Base-by-base conservation (phyloP, 1,140 invertebrate genomes). In the Lepidurus apus region DNA sequence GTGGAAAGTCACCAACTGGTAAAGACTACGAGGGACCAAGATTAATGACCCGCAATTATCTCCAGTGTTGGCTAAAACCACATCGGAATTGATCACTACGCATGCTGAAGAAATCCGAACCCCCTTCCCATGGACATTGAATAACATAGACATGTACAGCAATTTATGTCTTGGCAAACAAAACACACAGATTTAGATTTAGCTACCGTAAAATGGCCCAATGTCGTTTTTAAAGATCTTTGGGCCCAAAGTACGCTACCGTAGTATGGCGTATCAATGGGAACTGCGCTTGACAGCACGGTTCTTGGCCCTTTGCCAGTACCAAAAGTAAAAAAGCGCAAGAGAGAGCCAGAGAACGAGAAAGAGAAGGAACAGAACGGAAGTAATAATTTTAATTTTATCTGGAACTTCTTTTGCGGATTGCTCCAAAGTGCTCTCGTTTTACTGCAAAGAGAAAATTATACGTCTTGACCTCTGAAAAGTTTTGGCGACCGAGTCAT, bases 111-210 rank as follows among this genome's bases (percentile, higher is more conserved):
- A 65, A 11, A 65, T 65, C 53, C 53, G 53, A 65, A 21, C 4
- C 3, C 34, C 34, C 34, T 4, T 34, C 34, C 34, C 34, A 65
- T 4, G 21, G 53, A 21, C 17, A 65, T 21, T 13, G 17, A 21
- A 13, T 65, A 7, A 21, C 53, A 65, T 21, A n/a, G 53, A 65
- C 53, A 21, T n/a, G 53, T 21, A 13, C 21, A 65, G 21, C 21
- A 65, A 65, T 65, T 21, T n/a, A 65, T 65, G 53, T 65, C 17
- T 65, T 7, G 53, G 53, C 53, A 65, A 65, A 65, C 53, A 65
- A 21, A 65, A 34, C 3, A 34, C 34, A 34, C 34, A 4, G 34
- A 21, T 65, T 65, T 65, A 21, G 53, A n/a, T 65, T 9, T 7
- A 21, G 53, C 21, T 65, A 21, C 53, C 17, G 17, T n/a, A 65